Evolutionary conservation across 2,113 vertebrate species (phyloP).

Genomic region (Etheostoma cragini): DNA sequence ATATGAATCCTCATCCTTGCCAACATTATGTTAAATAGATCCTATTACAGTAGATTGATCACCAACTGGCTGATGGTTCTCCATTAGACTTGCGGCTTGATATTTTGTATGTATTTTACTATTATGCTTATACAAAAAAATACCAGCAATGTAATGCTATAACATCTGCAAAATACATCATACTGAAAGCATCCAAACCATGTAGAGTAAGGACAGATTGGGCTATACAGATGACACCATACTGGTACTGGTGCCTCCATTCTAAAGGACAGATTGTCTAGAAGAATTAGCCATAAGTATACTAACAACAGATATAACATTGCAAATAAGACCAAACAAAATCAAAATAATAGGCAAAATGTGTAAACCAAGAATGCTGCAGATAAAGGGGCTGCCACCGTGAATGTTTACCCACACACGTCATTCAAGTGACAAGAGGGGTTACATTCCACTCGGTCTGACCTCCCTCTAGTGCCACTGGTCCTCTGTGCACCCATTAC

Average conservation of each 20-base stretch:
- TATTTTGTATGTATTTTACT: background rate
- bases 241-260: background rate
- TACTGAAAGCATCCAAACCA: background rate
- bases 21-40: constrained; percentile 2
- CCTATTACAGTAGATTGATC: background rate
- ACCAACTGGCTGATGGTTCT: background rate
- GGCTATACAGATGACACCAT: background rate
- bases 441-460: constrained; percentile 48
- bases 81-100: background rate
- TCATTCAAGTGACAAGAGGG: constrained; percentile 41
- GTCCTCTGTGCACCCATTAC: constrained; percentile 64
- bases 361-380: constrained; percentile 6
- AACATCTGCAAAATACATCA: background rate
- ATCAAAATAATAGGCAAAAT: background rate
- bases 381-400: constrained; percentile 17
- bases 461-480: constrained; percentile 59
- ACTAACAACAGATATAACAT: background rate
- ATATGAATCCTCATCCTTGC: background rate
- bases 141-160: background rate
- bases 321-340: background rate
- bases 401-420: constrained; percentile 57
- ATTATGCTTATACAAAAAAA: background rate
- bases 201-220: background rate
- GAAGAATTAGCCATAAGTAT: background rate
- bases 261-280: background rate